A percentile compares a stretch with the other conserved stretches of the same genome.
Evolutionary conservation across 2,113 vertebrate species (phyloP).

Genomic region (Copsychus sechellarum): DNA sequence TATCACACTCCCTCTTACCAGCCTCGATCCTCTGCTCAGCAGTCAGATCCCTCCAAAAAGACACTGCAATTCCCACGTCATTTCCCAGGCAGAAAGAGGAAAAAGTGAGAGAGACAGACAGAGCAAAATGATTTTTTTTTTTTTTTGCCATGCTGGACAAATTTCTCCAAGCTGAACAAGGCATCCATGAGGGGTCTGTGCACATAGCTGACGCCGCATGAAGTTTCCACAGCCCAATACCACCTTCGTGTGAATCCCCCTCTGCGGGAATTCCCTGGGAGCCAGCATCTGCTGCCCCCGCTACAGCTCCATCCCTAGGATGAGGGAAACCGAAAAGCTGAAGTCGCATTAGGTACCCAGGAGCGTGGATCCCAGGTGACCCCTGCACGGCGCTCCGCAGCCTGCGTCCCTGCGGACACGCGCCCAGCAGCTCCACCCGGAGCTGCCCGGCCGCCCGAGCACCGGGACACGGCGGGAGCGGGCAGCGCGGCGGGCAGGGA

Average conservation of each 20-base stretch:
- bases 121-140: neutral
- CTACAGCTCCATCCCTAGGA: accelerated
- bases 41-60: neutral
- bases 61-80: neutral
- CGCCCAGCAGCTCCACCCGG: neutral
- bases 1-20: accelerated
- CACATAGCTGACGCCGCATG: neutral
- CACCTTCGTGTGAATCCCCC: neutral
- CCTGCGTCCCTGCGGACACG: neutral
- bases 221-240: neutral
- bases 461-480: neutral
- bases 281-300: neutral
- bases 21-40: neutral
- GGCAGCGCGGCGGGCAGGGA: neutral
- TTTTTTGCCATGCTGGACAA: neutral
- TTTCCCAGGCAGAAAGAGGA: neutral
- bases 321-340: accelerated
- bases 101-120: neutral
- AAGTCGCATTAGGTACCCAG: accelerated
- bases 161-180: neutral
- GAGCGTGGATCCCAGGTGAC: accelerated
- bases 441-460: neutral
- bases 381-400: neutral
- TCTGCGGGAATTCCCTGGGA: neutral
- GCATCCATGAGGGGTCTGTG: neutral